Base-by-base conservation (phyloP, 2,888 invertebrate species). In the Amiota mariae region DNA sequence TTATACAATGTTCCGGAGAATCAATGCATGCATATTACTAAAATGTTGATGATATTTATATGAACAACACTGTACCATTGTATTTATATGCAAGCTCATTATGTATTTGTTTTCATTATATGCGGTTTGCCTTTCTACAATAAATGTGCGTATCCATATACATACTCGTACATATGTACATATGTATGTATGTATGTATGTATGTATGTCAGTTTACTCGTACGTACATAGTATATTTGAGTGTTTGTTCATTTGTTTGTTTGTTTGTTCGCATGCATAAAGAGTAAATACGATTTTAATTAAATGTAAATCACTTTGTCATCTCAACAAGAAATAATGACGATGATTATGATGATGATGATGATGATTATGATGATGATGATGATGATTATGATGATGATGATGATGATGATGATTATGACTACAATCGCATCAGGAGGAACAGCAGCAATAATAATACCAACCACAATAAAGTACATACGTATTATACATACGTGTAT, bases 231-330 rank as follows among this genome's bases (percentile, higher is more conserved):
- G 47, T 64, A n/a, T 46, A n/a, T 12, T 11, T 64, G 47, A n/a
- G 13, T 66, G 63, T 24, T 13, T 63, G 36, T 24, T 13, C 36
- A n/a, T 48, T 48, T 48, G 47, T 47, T 66, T 13, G 47, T 47
- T 66, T 13, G 66, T 15, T 66, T 47, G 82, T 84, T 81, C 84
- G 80, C 79, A 84, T 82, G 81, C 82, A 81, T 83, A 84, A 82
- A 81, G 85, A 84, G 85, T 83, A 83, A 84, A 85, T 84, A 82
- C 83, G 81, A 85, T 84, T 84, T 85, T 84, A 84, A 84, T 84
- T 85, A 84, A 84, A 84, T 85, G 85, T 85, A 85, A 84, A 84
- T 85, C 84, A 82, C 82, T 81, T 85, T 84, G 81, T 82, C 84
- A 85, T 78, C 84, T 80, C 76, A 73, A 74, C 72, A 70, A 67